These are phyloP conservation scores for Valencia hispanica DNA, from an alignment of 2,797 vertebrate genomes.

Conservation along the genomic window DNA sequence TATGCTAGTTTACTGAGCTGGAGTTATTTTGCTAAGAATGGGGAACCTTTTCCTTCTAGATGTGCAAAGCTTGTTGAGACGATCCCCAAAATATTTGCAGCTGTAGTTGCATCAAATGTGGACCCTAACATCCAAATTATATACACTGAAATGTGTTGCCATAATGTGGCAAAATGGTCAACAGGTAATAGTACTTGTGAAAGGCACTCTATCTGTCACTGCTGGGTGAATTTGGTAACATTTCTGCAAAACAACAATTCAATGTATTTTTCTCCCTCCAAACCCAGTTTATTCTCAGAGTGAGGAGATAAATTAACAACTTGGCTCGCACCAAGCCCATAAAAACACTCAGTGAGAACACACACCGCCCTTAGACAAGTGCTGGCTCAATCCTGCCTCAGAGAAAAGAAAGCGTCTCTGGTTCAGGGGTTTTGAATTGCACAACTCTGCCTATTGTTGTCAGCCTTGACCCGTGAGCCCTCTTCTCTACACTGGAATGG, in stretches of 20 bases:
- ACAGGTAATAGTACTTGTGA: not conserved
- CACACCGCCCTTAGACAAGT: constrained; percentile 22
- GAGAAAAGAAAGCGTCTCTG: constrained; percentile 44
- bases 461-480: constrained; percentile 72
- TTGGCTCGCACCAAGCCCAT: constrained; percentile 27
- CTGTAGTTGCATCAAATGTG: not conserved
- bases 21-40: not conserved
- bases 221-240: not conserved
- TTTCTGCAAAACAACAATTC: not conserved
- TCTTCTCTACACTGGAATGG: constrained; percentile 63
- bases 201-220: not conserved
- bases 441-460: constrained; percentile 77
- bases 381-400: constrained; percentile 28
- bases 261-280: constrained; percentile 1
- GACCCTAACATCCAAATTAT: not conserved
- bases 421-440: constrained; percentile 68
- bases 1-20: too few relatives aligned
- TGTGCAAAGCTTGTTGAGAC: not conserved
- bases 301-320: constrained; percentile 34
- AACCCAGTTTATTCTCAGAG: constrained; percentile 11
- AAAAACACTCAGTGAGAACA: constrained; percentile 33
- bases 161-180: not conserved
- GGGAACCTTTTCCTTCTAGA: not conserved
- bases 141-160: not conserved
- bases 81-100: not conserved